Evolutionary conservation across 2,797 vertebrate species (phyloP).

Genomic region (Liasis olivaceus): DNA sequence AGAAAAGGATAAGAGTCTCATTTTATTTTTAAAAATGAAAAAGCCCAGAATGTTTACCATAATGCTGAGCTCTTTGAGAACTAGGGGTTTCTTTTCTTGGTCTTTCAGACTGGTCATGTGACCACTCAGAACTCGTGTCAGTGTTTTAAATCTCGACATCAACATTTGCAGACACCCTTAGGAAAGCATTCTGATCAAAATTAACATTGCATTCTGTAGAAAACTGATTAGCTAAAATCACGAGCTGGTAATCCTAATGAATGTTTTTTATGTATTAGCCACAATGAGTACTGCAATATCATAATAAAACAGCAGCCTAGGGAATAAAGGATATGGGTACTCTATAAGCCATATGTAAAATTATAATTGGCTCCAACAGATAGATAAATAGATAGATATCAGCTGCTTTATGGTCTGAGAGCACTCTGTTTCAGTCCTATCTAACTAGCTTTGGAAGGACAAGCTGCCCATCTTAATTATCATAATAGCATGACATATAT

Average conservation of each 20-base stretch:
- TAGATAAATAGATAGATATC: background rate
- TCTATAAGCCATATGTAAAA: background rate
- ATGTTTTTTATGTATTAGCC: background rate
- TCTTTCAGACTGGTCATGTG: background rate
- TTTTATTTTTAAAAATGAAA: background rate
- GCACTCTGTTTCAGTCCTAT: background rate
- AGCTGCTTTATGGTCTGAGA: background rate
- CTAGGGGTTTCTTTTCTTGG: background rate
- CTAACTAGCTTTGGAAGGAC: background rate
- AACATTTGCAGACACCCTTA: too few relatives aligned
- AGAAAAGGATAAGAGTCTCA: background rate
- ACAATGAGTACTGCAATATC: background rate
- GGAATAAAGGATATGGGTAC: background rate
- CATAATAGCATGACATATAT: background rate
- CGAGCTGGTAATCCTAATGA: background rate
- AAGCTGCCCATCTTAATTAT: conserved; percentile 1
- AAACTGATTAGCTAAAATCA: background rate
- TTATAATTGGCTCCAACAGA: background rate
- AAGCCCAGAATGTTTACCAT: background rate
- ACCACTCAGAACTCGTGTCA: background rate
- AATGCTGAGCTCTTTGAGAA: background rate
- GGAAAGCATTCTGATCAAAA: background rate
- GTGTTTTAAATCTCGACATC: background rate
- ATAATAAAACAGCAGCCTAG: background rate
- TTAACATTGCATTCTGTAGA: background rate